Percentiles rank a stretch among this genome's conserved stretches.
Evolutionary conservation across 1,140 invertebrate species (phyloP).

Genomic region (Nephila pilipes): DNA sequence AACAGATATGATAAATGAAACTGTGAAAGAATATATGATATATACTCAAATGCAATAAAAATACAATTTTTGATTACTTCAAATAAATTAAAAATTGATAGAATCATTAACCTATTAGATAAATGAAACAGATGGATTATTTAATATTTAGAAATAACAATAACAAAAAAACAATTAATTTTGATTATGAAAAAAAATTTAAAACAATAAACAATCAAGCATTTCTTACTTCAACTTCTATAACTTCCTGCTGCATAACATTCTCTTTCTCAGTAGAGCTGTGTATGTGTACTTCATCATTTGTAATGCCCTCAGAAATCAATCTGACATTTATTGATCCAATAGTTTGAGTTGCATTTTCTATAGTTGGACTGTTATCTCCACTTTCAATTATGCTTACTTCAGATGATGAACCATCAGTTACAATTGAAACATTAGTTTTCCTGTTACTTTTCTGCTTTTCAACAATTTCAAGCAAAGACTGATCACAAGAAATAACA

Average conservation of each 20-base stretch:
- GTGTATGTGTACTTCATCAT: not conserved
- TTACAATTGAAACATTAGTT: not conserved
- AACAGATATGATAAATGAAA: no score
- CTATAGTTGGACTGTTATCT: conserved; percentile 41
- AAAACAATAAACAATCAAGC: no score
- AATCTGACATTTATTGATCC: conserved; percentile 30
- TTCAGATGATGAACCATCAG: conserved; percentile 70
- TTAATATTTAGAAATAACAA: no score
- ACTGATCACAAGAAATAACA: not conserved
- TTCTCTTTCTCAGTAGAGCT: not conserved
- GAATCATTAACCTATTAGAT: no score
- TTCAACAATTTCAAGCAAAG: not conserved
- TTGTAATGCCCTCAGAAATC: conserved; percentile 1
- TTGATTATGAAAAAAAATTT: no score
- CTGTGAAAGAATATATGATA: no score
- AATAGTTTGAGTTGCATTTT: conserved; percentile 39
- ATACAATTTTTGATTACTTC: no score
- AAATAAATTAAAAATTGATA: no score
- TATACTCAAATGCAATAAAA: no score
- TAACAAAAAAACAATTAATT: no score
- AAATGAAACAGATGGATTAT: no score
- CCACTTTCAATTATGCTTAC: conserved; percentile 71
- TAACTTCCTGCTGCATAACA: not conserved
- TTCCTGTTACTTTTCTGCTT: not conserved
- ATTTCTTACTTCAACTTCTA: not conserved